Conservation (phyloP, 2,113 vertebrate species). For the Sylvia atricapilla region DNA sequence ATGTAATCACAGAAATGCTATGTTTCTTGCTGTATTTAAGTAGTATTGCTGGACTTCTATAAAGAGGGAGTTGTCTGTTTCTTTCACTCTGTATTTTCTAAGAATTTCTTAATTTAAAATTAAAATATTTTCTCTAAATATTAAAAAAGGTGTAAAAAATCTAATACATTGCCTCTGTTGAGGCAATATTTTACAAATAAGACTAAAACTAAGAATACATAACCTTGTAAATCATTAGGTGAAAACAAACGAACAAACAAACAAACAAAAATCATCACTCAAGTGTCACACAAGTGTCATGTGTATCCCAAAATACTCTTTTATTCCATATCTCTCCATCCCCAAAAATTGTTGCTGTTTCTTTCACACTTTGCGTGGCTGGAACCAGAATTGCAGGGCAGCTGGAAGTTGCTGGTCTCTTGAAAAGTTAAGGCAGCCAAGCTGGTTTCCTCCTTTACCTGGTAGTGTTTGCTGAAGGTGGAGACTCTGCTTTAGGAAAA, state of each 20-base stretch:
- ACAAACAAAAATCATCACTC: not conserved
- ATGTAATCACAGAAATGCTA: too few relatives aligned
- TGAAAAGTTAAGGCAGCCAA: not conserved
- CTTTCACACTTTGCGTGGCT: not conserved
- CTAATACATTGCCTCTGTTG: not conserved
- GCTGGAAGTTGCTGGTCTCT: not conserved
- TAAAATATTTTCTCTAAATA: not conserved
- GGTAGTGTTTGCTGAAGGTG: not conserved
- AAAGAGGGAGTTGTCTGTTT: too few relatives aligned
- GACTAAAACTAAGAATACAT: not conserved
- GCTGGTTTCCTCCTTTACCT: not conserved
- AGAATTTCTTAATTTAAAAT: too few relatives aligned
- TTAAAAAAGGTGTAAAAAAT: not conserved
- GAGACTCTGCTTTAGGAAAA: not conserved
- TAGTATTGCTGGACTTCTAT: too few relatives aligned
- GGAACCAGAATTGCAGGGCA: not conserved
- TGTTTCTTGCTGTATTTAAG: too few relatives aligned
- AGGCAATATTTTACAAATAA: not conserved
- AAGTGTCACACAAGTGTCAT: not conserved
- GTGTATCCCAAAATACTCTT: not conserved
- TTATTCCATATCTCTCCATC: not conserved
- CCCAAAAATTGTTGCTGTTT: not conserved
- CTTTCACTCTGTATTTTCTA: too few relatives aligned
- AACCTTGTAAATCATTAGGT: not conserved
- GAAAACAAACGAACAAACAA: not conserved